Evolutionary conservation across 2,113 vertebrate species (phyloP), one percentile per base, ranked within the genome.

Genomic region (Upupa epops): DNA sequence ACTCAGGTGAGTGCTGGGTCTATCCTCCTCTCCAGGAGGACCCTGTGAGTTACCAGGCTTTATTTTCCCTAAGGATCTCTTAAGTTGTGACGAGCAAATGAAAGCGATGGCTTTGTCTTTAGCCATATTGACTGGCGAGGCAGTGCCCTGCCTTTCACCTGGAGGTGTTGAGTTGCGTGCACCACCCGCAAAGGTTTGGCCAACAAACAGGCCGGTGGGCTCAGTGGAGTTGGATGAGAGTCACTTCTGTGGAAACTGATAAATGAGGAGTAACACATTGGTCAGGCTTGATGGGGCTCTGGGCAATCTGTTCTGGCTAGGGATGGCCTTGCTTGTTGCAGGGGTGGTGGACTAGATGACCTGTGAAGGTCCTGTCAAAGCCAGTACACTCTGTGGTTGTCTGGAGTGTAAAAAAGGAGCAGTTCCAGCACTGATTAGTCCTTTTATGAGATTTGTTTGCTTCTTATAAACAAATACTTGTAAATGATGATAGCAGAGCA

Each of bases 401-500:
- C 31, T 8, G 20, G 68, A 37, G 63, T 73, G 90, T 82, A 84
- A 84, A 65, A 79, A 82, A 79, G 71, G 58, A 69, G 28, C 36
- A 55, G 51, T 82, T 92, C 92, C 68, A 73, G 59, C 82, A 59
- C 42, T 86, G 72, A 89, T 76, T 63, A 51, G 37, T n/a, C 55
- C 84, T 8, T 55, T 88, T 94, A 63, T 85, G 34, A 92, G 94
- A 56, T 42, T 93, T 61, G 12, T 81, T 75, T 11, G 7, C 72
- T 72, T 89, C 63, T 82, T 79, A 36, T 19, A 70, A 83, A 73
- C 63, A 54, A 60, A 71, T 75, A 52, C 20, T 86, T 72, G 48
- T 85, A 63, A 66, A 52, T 77, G 18, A 52, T 93, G 92, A 90
- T 93, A 91, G 71, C 56, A 90, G 74, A 93, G 68, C 68, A 78